Evolutionary conservation across 2,113 vertebrate species (phyloP).

Genomic region (Calonectris borealis): DNA sequence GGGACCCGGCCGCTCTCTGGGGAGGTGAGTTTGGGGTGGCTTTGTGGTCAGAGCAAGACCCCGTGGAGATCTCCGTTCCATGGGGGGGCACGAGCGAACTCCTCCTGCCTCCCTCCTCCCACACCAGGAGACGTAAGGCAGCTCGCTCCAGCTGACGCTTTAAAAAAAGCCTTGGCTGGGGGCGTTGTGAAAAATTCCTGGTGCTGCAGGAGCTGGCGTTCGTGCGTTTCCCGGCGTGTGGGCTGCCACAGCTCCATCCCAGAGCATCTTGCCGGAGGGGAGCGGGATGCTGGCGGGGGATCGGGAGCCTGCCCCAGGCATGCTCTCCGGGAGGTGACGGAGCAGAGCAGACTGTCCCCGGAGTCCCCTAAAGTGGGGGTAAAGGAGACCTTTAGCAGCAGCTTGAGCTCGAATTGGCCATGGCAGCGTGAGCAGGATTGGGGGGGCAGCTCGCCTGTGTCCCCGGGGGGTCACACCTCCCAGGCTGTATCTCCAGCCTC

Average conservation of each 20-base stretch:
- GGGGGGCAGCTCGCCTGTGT: background rate
- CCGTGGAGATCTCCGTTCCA: background rate
- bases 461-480: background rate
- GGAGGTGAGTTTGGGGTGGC: background rate
- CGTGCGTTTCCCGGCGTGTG: background rate
- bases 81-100: background rate
- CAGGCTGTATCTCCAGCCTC: background rate
- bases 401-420: background rate
- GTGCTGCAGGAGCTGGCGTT: background rate
- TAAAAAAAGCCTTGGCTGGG: constrained; percentile 48
- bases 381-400: background rate
- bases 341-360: background rate
- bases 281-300: background rate
- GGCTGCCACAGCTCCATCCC: background rate
- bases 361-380: background rate
- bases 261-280: background rate
- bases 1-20: fast-evolving
- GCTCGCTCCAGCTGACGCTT: constrained; percentile 47
- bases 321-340: background rate
- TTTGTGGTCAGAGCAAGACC: background rate
- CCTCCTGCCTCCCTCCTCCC: constrained; percentile 25
- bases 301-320: background rate
- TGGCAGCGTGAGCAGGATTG: background rate
- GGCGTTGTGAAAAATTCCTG: constrained; percentile 40
- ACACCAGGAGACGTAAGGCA: background rate